phyloP scores from a whole-genome alignment of 35 echinoderm and acorn worm genomes.

The Nesometra sesokonis region DNA sequence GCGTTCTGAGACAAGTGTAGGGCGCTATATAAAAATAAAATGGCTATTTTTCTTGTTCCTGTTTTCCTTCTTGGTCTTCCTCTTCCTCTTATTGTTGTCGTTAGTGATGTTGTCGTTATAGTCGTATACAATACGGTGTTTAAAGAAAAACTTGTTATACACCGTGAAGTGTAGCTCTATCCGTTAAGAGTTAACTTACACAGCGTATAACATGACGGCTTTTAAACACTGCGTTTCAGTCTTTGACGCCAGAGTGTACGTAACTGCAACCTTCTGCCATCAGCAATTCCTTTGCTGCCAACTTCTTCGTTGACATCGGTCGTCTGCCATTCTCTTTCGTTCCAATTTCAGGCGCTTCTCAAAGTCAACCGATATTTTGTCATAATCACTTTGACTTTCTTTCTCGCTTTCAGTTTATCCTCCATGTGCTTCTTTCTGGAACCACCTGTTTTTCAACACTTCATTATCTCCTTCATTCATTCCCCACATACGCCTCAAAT shows the following conservation, averaged over 20 bases:
- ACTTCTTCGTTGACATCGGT: not conserved
- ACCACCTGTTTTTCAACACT: not conserved
- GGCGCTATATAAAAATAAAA: no score
- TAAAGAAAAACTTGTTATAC: no score
- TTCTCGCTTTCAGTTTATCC: no score
- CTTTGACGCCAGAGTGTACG: not conserved
- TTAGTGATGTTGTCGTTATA: no score
- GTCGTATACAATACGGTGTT: no score
- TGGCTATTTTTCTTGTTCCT: no score
- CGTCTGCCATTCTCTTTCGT: not conserved
- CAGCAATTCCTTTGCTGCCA: not conserved
- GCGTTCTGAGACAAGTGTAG: no score
- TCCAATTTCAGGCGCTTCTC: not conserved
- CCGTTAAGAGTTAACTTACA: not conserved
- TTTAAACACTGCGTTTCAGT: not conserved
- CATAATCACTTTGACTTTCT: not conserved
- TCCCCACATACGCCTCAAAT: not conserved
- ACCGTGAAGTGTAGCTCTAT: no score
- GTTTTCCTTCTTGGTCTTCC: no score
- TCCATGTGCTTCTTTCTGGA: no score
- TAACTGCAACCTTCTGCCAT: not conserved
- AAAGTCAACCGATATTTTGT: not conserved
- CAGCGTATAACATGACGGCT: not conserved
- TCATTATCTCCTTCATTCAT: not conserved
- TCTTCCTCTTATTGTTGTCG: no score